Conservation (phyloP, 2,113 vertebrate species). For the Cynopterus brachyotis region DNA sequence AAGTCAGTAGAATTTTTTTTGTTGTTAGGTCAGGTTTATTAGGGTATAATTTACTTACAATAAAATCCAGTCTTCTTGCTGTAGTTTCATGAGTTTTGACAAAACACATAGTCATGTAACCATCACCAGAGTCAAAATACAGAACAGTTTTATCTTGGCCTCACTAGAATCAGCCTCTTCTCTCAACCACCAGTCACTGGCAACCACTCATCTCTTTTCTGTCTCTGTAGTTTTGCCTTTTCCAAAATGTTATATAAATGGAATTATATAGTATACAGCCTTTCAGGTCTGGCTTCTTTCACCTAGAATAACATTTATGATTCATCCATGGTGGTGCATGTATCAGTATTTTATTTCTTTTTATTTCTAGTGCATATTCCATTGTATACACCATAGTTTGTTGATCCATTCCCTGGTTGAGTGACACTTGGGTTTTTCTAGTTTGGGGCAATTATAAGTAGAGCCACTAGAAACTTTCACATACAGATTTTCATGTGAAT, state of each 20-base stretch:
- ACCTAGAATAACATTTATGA: neutral
- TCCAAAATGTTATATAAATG: neutral
- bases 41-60: neutral
- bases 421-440: neutral
- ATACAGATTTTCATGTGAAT: neutral
- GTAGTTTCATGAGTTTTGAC: neutral
- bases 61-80: neutral
- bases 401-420: neutral
- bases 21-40: constrained; percentile 1
- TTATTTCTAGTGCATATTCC: neutral
- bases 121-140: neutral
- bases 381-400: neutral
- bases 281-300: neutral
- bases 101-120: neutral
- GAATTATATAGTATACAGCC: neutral
- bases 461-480: neutral
- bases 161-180: neutral
- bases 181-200: neutral
- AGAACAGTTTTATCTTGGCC: neutral
- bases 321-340: neutral
- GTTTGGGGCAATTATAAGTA: neutral
- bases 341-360: neutral
- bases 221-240: neutral
- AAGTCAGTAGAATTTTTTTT: neutral
- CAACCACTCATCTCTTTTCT: neutral